Conservation (phyloP, 2,113 vertebrate species). For the Sminthopsis crassicaudata region DNA sequence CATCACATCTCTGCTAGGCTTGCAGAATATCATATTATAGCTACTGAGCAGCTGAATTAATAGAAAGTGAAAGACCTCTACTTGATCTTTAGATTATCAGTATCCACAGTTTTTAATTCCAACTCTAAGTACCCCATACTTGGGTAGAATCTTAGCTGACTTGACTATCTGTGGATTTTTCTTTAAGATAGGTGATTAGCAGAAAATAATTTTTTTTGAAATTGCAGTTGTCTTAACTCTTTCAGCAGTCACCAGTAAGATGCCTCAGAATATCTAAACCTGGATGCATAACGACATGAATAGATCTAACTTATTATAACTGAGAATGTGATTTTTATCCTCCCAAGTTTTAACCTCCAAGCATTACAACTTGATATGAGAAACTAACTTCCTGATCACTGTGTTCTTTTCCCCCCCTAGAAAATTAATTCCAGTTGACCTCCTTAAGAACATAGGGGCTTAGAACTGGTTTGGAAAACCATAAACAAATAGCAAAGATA, state of each 20-base stretch:
- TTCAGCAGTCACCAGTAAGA: not conserved
- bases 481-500: conserved; percentile 12
- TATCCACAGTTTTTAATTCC: not conserved
- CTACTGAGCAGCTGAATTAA: conserved; percentile 32
- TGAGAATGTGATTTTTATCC: conserved; percentile 11
- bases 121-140: conserved; percentile 12
- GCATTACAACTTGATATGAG: conserved; percentile 42
- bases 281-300: not conserved
- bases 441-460: conserved; percentile 18
- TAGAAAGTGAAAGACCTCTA: conserved; percentile 13
- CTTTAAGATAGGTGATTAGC: not conserved
- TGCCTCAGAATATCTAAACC: conserved; percentile 36
- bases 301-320: conserved; percentile 40
- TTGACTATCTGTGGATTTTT: not conserved
- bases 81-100: conserved; percentile 9
- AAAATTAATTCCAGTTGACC: conserved; percentile 51
- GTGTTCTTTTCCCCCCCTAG: conserved; percentile 10
- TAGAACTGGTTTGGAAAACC: conserved; percentile 7
- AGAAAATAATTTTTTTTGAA: conserved; percentile 31
- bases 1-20: not conserved
- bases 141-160: conserved; percentile 28
- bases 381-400: conserved; percentile 6
- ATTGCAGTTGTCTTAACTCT: conserved; percentile 34
- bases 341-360: conserved; percentile 19
- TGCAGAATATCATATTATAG: conserved; percentile 34